Evolutionary conservation across 2,113 vertebrate species (phyloP), one percentile per base, ranked within the genome.

Genomic region (Collichthys lucidus): DNA sequence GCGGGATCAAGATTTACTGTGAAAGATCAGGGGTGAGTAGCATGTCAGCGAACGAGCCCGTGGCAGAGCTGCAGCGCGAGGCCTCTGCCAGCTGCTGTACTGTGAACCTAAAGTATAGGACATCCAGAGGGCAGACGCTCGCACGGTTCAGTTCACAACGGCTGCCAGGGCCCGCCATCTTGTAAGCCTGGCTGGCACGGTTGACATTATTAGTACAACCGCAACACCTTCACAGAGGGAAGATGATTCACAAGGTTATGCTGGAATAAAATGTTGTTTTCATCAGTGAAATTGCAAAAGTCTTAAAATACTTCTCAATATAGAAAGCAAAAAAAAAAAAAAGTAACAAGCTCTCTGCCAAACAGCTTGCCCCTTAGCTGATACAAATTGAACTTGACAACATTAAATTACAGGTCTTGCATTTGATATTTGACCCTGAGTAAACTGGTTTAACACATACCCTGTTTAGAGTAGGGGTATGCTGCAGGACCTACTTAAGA

Each of bases 1-100:
- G 97, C 83, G 98, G 98, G 89, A 99, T 99, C 95, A 98, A 98
- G 95, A 98, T 99, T 94, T 99, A 98, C 74, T 98, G 99, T 85
- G 98, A 99, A 91, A 97, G 98, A 96, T 97, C 97, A 77, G 98
- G 98, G 96, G 98, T 99, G 94, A 98, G 98, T 97, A 83, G 86
- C 91, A 82, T 68, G 72, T 76, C 73, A 65, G 65, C 15, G 1
- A 55, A 14, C 1, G 55, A 50, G 78, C 67, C 74, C 14, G 44
- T 35, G 62, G 77, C 77, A n/a, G 74, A 79, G 72, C 64, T 49
- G 42, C 80, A 16, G 74, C 0, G 31, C 2, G 31, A 63, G 77
- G 69, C 61, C 47, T 67, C 73, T 2, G 85, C 85, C 91, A 92
- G 91, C 84, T 87, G 86, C 79, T 74, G 42, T 40, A 59, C 70